Conservation (phyloP, 2,888 invertebrate genomes). For the Cephus pygmeus region DNA sequence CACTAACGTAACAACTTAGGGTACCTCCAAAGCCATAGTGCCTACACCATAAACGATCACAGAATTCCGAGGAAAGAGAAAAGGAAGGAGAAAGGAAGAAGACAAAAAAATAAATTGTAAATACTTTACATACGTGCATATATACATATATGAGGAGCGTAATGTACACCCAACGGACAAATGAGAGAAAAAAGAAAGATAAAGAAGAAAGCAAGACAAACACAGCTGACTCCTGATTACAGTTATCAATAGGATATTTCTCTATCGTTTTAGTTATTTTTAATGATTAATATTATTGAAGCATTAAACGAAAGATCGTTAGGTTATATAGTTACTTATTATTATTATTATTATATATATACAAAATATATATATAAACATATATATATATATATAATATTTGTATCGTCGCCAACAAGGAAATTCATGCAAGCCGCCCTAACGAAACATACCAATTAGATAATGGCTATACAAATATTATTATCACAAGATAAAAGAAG, state of each 20-base stretch:
- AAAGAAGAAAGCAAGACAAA: slow-evolving; percentile 23
- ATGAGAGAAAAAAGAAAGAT: background rate
- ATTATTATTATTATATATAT: slow-evolving; percentile 27
- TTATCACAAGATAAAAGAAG: background rate
- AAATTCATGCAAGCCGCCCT: background rate
- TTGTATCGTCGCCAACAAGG: background rate
- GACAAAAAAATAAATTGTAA: slow-evolving; percentile 51
- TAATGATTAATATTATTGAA: slow-evolving; percentile 46
- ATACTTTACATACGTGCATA: slow-evolving; percentile 57
- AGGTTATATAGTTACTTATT: slow-evolving; percentile 45
- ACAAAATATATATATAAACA: slow-evolving; percentile 22
- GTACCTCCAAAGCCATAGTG: slow-evolving; percentile 67
- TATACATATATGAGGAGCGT: slow-evolving; percentile 19
- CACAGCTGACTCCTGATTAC: slow-evolving; percentile 45
- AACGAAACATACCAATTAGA: background rate
- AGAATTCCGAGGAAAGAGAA: slow-evolving; percentile 21
- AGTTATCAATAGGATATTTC: slow-evolving; percentile 44
- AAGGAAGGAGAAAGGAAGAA: background rate
- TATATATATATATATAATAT: background rate
- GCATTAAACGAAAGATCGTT: slow-evolving; percentile 53
- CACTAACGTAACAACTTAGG: slow-evolving; percentile 63
- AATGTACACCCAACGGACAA: slow-evolving; percentile 6
- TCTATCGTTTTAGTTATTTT: slow-evolving; percentile 60
- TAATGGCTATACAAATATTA: background rate
- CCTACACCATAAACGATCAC: slow-evolving; percentile 63